Percentiles rank a stretch among this genome's conserved stretches.
Evolutionary conservation across 2,113 vertebrate species (phyloP).

Genomic region (Pholis gunnellus): DNA sequence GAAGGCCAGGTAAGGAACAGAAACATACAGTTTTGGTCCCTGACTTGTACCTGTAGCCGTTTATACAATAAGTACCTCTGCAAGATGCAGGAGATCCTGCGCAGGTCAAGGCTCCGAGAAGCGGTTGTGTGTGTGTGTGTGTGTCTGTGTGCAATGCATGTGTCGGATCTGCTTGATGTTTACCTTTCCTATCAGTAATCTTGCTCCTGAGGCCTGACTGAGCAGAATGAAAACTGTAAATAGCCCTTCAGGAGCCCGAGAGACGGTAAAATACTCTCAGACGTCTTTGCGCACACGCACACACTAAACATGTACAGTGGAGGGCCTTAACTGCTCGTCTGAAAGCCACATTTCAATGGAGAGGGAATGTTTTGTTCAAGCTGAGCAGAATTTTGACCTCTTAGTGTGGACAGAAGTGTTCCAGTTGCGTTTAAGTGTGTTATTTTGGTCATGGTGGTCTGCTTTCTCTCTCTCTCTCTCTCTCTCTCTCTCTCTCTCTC

Average conservation of each 20-base stretch:
- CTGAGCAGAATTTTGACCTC: conserved; percentile 72
- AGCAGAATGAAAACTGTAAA: conserved; percentile 72
- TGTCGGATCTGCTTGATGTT: conserved; percentile 60
- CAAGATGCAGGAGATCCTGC: conserved; percentile 8
- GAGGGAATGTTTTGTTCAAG: conserved; percentile 64
- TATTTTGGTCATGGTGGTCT: conserved; percentile 74
- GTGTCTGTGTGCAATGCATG: conserved; percentile 17
- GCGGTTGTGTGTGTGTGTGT: conserved; percentile 17
- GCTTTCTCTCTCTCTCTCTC: conserved; percentile 34
- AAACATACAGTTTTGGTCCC: conserved; percentile 15
- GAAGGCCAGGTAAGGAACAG: conserved; percentile 39
- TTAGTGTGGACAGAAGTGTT: conserved; percentile 70
- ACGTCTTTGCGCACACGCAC: conserved; percentile 1
- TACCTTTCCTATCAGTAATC: conserved; percentile 68
- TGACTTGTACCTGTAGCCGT: conserved; percentile 32
- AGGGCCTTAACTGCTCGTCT: conserved; percentile 62
- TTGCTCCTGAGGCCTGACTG: conserved; percentile 62
- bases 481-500: conserved; percentile 19
- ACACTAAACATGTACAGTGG: conserved; percentile 50
- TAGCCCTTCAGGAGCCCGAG: conserved; percentile 59
- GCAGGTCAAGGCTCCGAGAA: conserved; percentile 25
- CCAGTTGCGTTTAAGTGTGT: conserved; percentile 66
- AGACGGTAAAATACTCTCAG: not conserved
- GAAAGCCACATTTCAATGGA: conserved; percentile 69
- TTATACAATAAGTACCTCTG: conserved; percentile 5